Base-by-base conservation (phyloP, 2,888 invertebrate genomes). In the Fragum fragum region DNA sequence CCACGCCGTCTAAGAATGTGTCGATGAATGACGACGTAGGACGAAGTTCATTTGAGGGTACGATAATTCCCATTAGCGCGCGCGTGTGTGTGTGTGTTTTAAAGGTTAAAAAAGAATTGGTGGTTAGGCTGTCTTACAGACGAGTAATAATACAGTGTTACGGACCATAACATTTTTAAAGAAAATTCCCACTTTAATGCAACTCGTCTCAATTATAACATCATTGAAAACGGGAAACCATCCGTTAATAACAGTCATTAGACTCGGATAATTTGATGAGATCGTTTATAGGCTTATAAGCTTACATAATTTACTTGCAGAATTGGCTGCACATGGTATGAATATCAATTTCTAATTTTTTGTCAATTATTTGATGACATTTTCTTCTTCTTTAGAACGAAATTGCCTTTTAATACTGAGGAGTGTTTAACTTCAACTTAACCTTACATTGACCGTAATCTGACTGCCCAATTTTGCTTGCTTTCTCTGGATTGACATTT, bases 161-260 rank as follows among this genome's bases (percentile, higher is more conserved):
- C n/a, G n/a, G n/a, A n/a, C n/a, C n/a, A n/a, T n/a, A n/a, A n/a
- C n/a, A n/a, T n/a, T n/a, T n/a, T n/a, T n/a, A n/a, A n/a, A n/a
- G n/a, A n/a, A n/a, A 39, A 39, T 6, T 39, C 39, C 6, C 39
- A 6, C 39, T 47, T 47, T 16, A 14, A 18, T 47, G 14, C 14
- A n/a, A 5, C 47, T n/a, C 47, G n/a, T 5, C 47, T 47, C 47
- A 47, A 47, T 47, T 47, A 47, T 47, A 47, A 47, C 47, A n/a
- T 47, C n/a, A 47, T 47, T 47, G 47, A 47, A 47, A 47, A n/a
- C 47, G 7, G n/a, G 5, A 47, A 47, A 5, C n/a, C 47, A 47
- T 47, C 47, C 47, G 47, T 47, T 47, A 47, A 47, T 47, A 47
- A 47, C 47, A 5, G 47, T 47, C 47, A 47, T 47, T 47, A 47